Base-by-base conservation (phyloP, 1,140 invertebrate species). In the Capitella teleta region DNA sequence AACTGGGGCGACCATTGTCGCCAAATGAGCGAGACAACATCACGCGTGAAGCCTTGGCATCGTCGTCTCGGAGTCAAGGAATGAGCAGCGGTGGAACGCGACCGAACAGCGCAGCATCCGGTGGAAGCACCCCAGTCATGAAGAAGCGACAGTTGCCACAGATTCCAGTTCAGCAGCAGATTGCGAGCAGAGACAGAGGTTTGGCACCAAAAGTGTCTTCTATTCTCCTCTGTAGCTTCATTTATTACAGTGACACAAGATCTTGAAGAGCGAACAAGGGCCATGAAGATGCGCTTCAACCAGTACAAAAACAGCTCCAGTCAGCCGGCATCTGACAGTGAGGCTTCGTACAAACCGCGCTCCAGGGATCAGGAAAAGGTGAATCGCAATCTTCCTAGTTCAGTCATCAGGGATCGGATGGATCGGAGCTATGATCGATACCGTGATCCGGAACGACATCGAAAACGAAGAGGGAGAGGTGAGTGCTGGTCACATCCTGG, bases 111-210 rank as follows among this genome's bases (percentile, higher is more conserved):
- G n/a, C n/a, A n/a, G n/a, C n/a, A n/a, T n/a, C n/a, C n/a, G n/a
- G n/a, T n/a, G n/a, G 87, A 25, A 88, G 87, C 34, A 93, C 89
- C 28, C 89, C 90, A n/a, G 68, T 67, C 40, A 61, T 66, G 24
- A 93, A 94, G 74, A 95, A 94, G 74, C 77, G 92, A 53, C 90
- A 95, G 75, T 78, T 96, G 57, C 92, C 92, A 56, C 86, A 89
- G 73, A 89, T 94, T 62, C 87, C 85, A 61, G 72, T 67, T 10
- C 61, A 67, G 34, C 63, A 61, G 12, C 66, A 69, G 51, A 57
- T 61, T 42, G 63, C 62, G 32, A 65, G 61, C 49, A 50, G 67
- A 48, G 67, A 69, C 52, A 57, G 61, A 64, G 64, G 67, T 70
- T 53, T 21, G 49, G 44, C n/a, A 42, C 10, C 32, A 1, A 12